Base-by-base conservation (phyloP, 2,888 invertebrate genomes). In the Drosophila subsilvestris region DNA sequence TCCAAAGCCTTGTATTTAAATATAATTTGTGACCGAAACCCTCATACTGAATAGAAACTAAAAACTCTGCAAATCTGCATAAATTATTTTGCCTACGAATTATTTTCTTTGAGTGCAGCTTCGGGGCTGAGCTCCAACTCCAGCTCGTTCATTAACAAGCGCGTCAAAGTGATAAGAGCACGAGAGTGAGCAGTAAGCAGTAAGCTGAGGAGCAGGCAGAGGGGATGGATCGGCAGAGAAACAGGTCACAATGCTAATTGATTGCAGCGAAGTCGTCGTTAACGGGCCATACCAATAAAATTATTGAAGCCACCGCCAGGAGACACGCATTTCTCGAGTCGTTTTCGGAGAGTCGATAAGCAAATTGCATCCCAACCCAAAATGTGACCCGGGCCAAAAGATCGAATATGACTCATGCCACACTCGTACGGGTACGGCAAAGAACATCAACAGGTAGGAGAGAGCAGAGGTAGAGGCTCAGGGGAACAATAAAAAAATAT, bases 161-260 rank as follows among this genome's bases (percentile, higher is more conserved):
- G 83, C 88, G 82, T 83, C 82, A 83, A 85, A 82, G 80, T 83
- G 82, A 83, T 83, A 83, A 86, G 73, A 63, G 49, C 9, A 45
- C 29, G 25, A 22, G 60, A n/a, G 63, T 58, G 32, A 62, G 45
- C 47, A 20, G 48, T 27, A 37, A 62, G 45, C 47, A 20, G 48
- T 27, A 37, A 53, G 43, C 45, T 25, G 44, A 25, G 32, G 47
- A 22, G 49, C 9, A 32, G 47, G 29, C 20, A 18, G 27, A 18
- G n/a, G 45, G 53, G 48, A 45, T 45, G 53, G 48, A 45, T 45
- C 44, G 70, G 70, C 49, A 29, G 50, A 74, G 72, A 82, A 87
- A 85, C 88, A 86, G 83, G 86, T 88, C 83, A 82, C 83, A 86
- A 78, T 82, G 78, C 83, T 83, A 83, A 83, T 83, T 83, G 83